Evolutionary conservation across 2,797 vertebrate species (phyloP).

Genomic region (Takifugu rubripes): DNA sequence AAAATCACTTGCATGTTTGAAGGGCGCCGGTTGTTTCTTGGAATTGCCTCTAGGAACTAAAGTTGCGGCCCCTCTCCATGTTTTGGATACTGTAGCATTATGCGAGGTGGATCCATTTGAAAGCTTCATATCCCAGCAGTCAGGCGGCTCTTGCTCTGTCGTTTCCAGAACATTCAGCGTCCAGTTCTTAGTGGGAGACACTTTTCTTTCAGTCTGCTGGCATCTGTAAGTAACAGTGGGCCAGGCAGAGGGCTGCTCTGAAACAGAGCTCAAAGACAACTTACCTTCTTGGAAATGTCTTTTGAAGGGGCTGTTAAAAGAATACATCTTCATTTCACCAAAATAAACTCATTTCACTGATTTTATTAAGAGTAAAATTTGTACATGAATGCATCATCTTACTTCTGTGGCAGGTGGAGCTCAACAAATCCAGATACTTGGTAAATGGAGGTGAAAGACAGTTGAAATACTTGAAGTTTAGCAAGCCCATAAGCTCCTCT

Average conservation of each 20-base stretch:
- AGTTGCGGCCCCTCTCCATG: slow-evolving; percentile 77
- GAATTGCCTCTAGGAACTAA: slow-evolving; percentile 75
- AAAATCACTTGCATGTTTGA: slow-evolving; percentile 77
- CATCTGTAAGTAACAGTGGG: slow-evolving; percentile 68
- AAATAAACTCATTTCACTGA: too few species aligned
- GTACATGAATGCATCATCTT: slow-evolving; percentile 17
- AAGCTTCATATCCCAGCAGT: slow-evolving; percentile 82
- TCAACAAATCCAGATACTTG: slow-evolving; percentile 45
- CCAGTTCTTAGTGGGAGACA: slow-evolving; percentile 60
- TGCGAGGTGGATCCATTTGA: slow-evolving; percentile 46
- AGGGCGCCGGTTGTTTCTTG: slow-evolving; percentile 69
- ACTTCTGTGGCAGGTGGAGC: slow-evolving; percentile 47
- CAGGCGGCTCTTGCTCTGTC: slow-evolving; percentile 79
- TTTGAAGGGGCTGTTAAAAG: slow-evolving; percentile 63
- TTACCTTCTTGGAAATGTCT: slow-evolving; percentile 84
- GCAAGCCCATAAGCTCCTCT: slow-evolving; percentile 81
- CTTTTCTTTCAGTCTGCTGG: slow-evolving; percentile 71
- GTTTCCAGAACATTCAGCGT: slow-evolving; percentile 71
- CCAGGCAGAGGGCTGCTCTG: background rate
- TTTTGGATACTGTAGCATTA: slow-evolving; percentile 65
- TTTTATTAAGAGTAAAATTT: too few species aligned
- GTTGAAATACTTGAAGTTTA: slow-evolving; percentile 89
- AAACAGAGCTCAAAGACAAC: slow-evolving; percentile 11
- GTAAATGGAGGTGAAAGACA: slow-evolving; percentile 76
- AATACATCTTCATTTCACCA: background rate